Percentiles rank a stretch among this genome's conserved stretches.
Evolutionary conservation across 2,113 vertebrate genomes (phyloP).

Genomic region (Poicephalus meyeri): DNA sequence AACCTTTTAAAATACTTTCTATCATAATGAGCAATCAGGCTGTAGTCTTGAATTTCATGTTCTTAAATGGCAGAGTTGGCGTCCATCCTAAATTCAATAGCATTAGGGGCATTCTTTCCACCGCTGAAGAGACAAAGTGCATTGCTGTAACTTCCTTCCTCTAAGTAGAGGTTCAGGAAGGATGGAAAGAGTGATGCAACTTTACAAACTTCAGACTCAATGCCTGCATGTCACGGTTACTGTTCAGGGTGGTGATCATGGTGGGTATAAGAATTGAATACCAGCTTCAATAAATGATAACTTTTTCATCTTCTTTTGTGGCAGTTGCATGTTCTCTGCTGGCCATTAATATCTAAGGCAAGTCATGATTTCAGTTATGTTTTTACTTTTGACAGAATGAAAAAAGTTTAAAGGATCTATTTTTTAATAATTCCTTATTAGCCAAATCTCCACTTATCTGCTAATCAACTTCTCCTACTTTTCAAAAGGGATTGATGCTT

Average conservation of each 20-base stretch:
- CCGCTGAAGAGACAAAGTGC: neutral
- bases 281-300: neutral
- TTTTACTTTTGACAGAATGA: neutral
- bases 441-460: neutral
- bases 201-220: neutral
- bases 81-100: neutral
- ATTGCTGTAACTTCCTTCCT: neutral
- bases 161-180: neutral
- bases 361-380: neutral
- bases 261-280: neutral
- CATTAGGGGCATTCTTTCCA: neutral
- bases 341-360: neutral
- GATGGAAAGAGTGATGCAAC: neutral
- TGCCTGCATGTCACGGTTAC: neutral
- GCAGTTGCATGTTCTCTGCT: fast-evolving
- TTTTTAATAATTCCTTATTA: neutral
- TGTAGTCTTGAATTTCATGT: neutral
- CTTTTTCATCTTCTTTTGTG: neutral
- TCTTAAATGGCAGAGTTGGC: neutral
- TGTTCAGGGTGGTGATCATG: neutral
- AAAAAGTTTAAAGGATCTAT: neutral
- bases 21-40: neutral
- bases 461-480: neutral
- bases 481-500: neutral
- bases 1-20: neutral